These are phyloP conservation scores for Protonemura montana DNA, from an alignment of 2,888 invertebrate species.

Conservation along the genomic window DNA sequence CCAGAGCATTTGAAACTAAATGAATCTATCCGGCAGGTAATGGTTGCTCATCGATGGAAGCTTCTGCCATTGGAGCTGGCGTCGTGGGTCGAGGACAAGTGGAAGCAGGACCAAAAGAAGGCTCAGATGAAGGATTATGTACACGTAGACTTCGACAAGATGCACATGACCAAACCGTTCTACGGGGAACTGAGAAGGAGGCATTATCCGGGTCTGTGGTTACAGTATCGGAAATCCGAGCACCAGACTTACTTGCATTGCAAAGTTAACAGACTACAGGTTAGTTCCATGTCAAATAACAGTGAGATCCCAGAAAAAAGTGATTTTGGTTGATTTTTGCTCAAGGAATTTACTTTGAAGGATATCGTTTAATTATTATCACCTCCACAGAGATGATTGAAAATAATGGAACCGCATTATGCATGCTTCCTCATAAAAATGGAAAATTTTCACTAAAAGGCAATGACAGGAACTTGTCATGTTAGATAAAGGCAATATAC, in stretches of 20 bases:
- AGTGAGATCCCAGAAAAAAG: slow-evolving; percentile 26
- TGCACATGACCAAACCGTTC: slow-evolving; percentile 88
- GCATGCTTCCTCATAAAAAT: no score
- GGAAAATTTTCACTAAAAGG: no score
- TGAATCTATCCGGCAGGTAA: slow-evolving; percentile 60
- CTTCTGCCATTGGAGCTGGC: slow-evolving; percentile 77
- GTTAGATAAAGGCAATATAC: no score
- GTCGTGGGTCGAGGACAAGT: slow-evolving; percentile 84
- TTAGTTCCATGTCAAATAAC: slow-evolving; percentile 50
- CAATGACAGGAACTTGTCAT: no score
- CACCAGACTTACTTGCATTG: slow-evolving; percentile 72
- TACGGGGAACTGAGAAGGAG: slow-evolving; percentile 78
- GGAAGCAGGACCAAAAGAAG: slow-evolving; percentile 71
- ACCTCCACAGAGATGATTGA: no score
- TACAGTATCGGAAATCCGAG: slow-evolving; percentile 74
- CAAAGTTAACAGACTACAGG: slow-evolving; percentile 71
- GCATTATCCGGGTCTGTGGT: slow-evolving; percentile 77
- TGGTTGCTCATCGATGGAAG: slow-evolving; percentile 82
- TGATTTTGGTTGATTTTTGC: no score
- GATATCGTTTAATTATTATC: no score
- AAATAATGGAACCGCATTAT: no score
- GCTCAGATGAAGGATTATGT: slow-evolving; percentile 81
- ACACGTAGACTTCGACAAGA: slow-evolving; percentile 78
- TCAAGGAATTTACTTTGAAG: no score
- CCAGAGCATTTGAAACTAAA: no score